Base-by-base conservation (phyloP, 2,888 invertebrate genomes). In the Frankliniella fusca region DNA sequence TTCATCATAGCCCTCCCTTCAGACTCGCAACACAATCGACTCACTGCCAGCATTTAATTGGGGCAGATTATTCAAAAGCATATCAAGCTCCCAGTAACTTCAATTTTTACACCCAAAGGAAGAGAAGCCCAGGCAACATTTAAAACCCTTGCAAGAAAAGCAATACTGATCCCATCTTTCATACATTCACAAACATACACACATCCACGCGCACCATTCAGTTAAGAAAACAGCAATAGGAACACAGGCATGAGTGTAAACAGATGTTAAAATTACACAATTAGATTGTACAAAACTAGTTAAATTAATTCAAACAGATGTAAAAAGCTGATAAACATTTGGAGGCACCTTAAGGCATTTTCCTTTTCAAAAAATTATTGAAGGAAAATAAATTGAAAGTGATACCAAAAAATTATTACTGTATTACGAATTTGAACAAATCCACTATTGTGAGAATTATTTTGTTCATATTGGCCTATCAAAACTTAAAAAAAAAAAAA, bases 21-120 rank as follows among this genome's bases (percentile, higher is more conserved):
- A 76, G 70, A 76, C 70, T 76, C 70, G 70, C n/a, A n/a, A 23
- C 70, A 76, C 70, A 76, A 76, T 23, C 27, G 70, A 76, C 70
- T 76, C 70, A 76, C 70, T 76, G 70, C 70, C 70, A 76, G 70
- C 70, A 76, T 12, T 76, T 23, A 5, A 76, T 12, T 11, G 70
- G 70, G 70, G 27, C 70, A 76, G 23, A 76, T 12, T 38, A 76
- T 8, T 23, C 12, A 23, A 76, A 76, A 76, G 70, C 70, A 12
- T 20, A 12, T 76, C 27, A 15, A 20, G 28, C 70, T 20, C 2
- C 76, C 10, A 27, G 38, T 76, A 76, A 70, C 3, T 23, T 10
- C 76, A 50, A 23, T 23, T 38, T 18, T 15, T 20, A 82, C 0
- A 54, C 50, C 79, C 82, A 48, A 48, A 27, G 61, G 61, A n/a